A percentile compares a stretch with the other conserved stretches of the same genome.
Evolutionary conservation across 1,140 invertebrate species (phyloP).

Genomic region (Procambarus clarkii): DNA sequence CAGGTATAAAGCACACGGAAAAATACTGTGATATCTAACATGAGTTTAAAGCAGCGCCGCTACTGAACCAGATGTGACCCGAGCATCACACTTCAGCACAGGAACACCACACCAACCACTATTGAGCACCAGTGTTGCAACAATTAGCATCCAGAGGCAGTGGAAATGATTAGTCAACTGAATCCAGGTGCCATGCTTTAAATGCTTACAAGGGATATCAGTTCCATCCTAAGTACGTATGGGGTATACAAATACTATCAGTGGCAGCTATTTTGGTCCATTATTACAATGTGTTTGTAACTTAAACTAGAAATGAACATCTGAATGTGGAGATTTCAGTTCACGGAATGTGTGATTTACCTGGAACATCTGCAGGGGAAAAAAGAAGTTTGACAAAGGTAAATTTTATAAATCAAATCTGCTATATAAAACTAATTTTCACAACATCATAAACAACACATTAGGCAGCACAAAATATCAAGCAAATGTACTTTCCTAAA

Average conservation of each 20-base stretch:
- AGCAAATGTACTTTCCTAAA: constrained; percentile 53
- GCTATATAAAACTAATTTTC: constrained; percentile 63
- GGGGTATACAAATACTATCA: constrained; percentile 52
- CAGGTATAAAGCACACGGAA: constrained; percentile 60
- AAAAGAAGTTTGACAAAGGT: constrained; percentile 20
- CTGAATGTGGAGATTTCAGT: constrained; percentile 50
- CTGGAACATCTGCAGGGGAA: constrained; percentile 40
- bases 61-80: constrained; percentile 46
- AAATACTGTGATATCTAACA: constrained; percentile 62
- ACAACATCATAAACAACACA: constrained; percentile 64
- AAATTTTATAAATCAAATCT: constrained; percentile 52
- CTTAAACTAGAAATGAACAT: constrained; percentile 53
- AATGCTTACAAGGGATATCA: constrained; percentile 38
- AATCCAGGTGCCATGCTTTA: constrained; percentile 49
- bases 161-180: constrained; percentile 37
- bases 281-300: constrained; percentile 55
- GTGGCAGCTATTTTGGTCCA: constrained; percentile 63
- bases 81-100: constrained; percentile 41
- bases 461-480: constrained; percentile 58
- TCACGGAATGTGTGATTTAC: constrained; percentile 62
- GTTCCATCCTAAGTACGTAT: constrained; percentile 54
- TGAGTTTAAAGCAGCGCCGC: constrained; percentile 32
- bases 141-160: constrained; percentile 49
- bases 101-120: constrained; percentile 57
- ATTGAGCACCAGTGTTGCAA: constrained; percentile 64